These are phyloP conservation scores for Paramormyrops kingsleyae DNA, from an alignment of 2,113 vertebrate genomes.

Conservation along the genomic window DNA sequence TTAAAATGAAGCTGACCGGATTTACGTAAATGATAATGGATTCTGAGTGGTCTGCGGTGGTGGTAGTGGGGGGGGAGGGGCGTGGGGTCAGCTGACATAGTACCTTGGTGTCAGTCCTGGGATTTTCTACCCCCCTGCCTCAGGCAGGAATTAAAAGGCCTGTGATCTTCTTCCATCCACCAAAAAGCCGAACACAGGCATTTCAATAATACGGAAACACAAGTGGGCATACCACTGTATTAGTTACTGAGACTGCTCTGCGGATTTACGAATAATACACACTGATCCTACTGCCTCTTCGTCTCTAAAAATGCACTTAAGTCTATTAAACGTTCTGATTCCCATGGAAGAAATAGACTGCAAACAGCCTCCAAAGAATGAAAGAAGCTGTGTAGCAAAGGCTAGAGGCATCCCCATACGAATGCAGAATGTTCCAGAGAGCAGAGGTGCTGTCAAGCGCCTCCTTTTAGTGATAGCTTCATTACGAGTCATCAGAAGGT, in stretches of 20 bases:
- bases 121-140: neutral
- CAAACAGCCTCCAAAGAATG: neutral
- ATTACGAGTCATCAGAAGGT: neutral
- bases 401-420: neutral
- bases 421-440: neutral
- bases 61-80: neutral
- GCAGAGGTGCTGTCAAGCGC: neutral
- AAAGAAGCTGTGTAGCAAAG: neutral
- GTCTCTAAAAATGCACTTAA: neutral
- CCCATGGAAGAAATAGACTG: neutral
- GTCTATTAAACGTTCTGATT: neutral
- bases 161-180: neutral
- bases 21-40: slow-evolving; percentile 42
- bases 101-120: neutral
- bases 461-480: neutral
- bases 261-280: neutral
- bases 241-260: neutral
- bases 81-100: neutral
- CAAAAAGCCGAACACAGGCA: neutral
- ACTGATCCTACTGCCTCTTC: neutral
- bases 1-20: slow-evolving; percentile 44
- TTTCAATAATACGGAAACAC: neutral
- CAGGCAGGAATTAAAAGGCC: neutral
- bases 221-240: neutral
- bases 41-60: neutral